phyloP scores from a whole-genome alignment of 2,113 vertebrate species.

The Budorcas taxicolor region DNA sequence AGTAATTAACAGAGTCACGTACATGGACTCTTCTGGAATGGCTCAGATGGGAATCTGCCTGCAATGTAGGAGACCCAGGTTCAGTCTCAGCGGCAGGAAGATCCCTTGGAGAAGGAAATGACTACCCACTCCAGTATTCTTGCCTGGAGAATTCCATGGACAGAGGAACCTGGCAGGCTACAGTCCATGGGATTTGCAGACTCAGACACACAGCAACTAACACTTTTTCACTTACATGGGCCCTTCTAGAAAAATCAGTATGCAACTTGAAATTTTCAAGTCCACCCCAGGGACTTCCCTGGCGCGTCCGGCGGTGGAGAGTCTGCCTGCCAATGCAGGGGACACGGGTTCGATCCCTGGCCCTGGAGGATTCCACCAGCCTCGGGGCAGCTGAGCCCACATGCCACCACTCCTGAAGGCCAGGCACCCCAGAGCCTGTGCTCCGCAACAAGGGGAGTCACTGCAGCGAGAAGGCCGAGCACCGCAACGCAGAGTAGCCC shows the following conservation, averaged over 20 bases:
- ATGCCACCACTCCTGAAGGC: neutral
- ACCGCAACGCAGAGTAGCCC: neutral
- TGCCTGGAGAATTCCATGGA: neutral
- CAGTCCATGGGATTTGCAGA: neutral
- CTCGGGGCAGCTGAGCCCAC: neutral
- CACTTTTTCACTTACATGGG: neutral
- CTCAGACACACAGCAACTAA: neutral
- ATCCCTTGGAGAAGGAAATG: neutral
- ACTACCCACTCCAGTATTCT: neutral
- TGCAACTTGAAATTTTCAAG: neutral
- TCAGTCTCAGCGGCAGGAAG: neutral
- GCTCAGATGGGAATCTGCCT: neutral
- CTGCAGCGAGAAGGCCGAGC: neutral
- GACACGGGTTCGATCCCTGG: neutral
- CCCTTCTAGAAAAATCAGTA: neutral
- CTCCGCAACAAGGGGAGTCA: neutral
- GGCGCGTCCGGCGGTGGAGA: neutral
- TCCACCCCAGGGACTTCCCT: neutral
- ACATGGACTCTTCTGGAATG: neutral
- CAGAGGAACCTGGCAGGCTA: neutral
- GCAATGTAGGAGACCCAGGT: neutral
- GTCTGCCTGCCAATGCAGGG: neutral
- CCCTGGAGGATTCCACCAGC: neutral
- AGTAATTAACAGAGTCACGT: neutral
- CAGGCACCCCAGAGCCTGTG: neutral